phyloP scores from a whole-genome alignment of 2,797 vertebrate genomes.

The Lithobates pipiens region DNA sequence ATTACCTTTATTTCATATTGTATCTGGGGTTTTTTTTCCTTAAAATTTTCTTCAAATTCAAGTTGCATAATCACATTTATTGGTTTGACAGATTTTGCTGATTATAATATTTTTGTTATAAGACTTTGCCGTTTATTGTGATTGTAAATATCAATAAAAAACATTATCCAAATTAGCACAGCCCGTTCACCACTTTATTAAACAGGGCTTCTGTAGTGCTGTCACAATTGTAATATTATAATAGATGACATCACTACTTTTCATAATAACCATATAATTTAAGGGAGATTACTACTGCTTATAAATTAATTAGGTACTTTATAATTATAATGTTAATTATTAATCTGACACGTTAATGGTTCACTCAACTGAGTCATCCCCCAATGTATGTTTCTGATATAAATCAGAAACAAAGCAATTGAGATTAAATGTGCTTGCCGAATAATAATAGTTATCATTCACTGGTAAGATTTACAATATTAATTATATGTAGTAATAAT shows the following conservation, averaged over 20 bases:
- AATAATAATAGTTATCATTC: conserved; percentile 20
- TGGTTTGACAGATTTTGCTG: too few relatives aligned
- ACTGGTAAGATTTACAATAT: conserved; percentile 17
- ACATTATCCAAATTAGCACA: neutral
- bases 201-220: neutral
- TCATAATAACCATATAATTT: conserved; percentile 16
- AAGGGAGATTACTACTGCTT: neutral
- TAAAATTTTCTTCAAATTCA: too few relatives aligned
- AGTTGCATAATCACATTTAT: too few relatives aligned
- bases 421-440: conserved; percentile 13
- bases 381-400: neutral
- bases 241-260: neutral
- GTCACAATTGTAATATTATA: neutral
- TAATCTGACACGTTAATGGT: conserved; percentile 19
- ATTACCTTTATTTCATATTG: too few relatives aligned
- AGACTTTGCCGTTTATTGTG: neutral
- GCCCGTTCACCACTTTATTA: neutral
- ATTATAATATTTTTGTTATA: neutral
- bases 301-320: conserved; percentile 17
- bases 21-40: too few relatives aligned
- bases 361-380: neutral
- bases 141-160: neutral
- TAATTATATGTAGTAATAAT: conserved; percentile 22
- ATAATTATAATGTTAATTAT: conserved; percentile 21
- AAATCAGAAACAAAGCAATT: conserved; percentile 16